These are phyloP conservation scores for Samia ricini DNA, from an alignment of 1,140 invertebrate species.

Conservation along the genomic window DNA sequence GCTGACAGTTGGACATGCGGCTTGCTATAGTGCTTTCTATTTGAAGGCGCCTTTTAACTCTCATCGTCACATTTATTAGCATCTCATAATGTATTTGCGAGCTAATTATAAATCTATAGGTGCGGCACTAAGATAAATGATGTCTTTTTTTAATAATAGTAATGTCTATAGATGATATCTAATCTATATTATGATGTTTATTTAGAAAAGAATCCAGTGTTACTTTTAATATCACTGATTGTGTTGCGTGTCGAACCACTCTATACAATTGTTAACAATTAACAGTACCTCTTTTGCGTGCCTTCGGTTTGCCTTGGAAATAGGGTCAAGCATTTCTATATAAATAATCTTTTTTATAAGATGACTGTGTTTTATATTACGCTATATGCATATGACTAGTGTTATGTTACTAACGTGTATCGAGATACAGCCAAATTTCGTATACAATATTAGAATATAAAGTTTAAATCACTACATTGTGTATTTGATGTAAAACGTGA, in stretches of 20 bases:
- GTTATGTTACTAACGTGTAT: neutral
- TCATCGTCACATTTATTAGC: neutral
- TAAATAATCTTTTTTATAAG: neutral
- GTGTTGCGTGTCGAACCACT: conserved; percentile 54
- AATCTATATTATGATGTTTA: neutral
- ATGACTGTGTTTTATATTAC: neutral
- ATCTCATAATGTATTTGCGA: neutral
- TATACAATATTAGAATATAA: neutral
- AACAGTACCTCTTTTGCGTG: conserved; percentile 69
- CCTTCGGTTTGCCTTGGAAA: conserved; percentile 54
- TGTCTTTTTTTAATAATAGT: no score
- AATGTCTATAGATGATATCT: no score
- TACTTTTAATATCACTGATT: conserved; percentile 21
- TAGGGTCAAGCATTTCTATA: conserved; percentile 48
- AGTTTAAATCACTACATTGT: conserved; percentile 22
- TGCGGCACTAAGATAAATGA: no score
- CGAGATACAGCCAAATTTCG: neutral
- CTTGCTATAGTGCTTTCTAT: conserved; percentile 45
- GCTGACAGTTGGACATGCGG: conserved; percentile 16
- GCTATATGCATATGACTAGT: neutral
- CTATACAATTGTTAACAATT: conserved; percentile 70
- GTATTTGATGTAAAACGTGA: conserved; percentile 47
- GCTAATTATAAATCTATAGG: neutral
- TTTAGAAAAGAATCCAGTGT: neutral
- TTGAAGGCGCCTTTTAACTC: conserved; percentile 19